A percentile compares a stretch with the other conserved stretches of the same genome.
Evolutionary conservation across 2,113 vertebrate species (phyloP).

Genomic region (Saimiri boliviensis): DNA sequence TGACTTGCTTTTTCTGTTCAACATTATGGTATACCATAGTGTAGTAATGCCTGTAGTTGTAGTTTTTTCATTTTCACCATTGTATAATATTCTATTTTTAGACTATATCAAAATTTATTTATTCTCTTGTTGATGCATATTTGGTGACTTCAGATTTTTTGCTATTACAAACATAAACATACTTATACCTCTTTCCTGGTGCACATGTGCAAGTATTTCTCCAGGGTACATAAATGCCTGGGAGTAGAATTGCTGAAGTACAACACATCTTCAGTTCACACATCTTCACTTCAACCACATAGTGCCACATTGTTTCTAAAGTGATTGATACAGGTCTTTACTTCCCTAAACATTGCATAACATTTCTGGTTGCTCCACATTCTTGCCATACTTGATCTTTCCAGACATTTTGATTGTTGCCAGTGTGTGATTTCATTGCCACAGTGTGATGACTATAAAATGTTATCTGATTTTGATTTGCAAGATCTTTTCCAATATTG

Average conservation of each 20-base stretch:
- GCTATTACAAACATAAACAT: neutral
- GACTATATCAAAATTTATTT: neutral
- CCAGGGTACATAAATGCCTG: neutral
- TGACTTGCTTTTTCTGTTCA: neutral
- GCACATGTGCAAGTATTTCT: neutral
- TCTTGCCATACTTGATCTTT: neutral
- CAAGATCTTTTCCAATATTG: neutral
- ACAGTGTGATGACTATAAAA: neutral
- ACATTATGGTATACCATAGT: neutral
- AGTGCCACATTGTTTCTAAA: neutral
- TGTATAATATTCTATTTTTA: neutral
- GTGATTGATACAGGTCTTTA: neutral
- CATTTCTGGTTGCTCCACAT: neutral
- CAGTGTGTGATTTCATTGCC: neutral
- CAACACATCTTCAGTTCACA: neutral
- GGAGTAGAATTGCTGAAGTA: neutral
- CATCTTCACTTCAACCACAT: neutral
- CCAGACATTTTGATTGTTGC: neutral
- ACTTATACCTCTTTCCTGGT: neutral
- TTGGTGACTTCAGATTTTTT: neutral
- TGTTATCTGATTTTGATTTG: neutral
- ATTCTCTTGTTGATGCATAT: neutral
- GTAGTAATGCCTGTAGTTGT: neutral
- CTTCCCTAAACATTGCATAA: neutral
- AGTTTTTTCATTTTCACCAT: neutral